phyloP scores from a whole-genome alignment of 2,113 vertebrate species.

The Grammomys dolichurus region DNA sequence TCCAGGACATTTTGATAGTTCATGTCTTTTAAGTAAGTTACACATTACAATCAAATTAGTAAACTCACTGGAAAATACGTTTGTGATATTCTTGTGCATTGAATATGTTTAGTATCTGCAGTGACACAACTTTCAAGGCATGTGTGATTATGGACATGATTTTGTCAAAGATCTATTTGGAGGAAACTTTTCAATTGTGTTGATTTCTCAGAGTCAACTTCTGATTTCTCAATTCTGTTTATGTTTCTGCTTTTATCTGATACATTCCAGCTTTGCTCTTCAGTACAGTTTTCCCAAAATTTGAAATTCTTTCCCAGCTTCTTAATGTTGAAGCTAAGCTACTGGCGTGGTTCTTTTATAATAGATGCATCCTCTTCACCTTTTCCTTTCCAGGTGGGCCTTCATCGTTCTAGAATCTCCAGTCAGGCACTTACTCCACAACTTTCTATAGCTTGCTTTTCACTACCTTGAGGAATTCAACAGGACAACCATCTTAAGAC shows the following conservation, averaged over 20 bases:
- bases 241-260: not conserved
- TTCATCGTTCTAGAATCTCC: not conserved
- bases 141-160: not conserved
- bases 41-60: not conserved
- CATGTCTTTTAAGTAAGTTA: not conserved
- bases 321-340: not conserved
- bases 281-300: not conserved
- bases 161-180: not conserved
- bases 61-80: not conserved
- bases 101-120: not conserved
- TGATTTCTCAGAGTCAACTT: not conserved
- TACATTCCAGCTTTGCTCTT: not conserved
- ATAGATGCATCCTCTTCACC: not conserved
- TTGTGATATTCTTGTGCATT: not conserved
- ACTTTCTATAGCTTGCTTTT: not conserved
- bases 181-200: not conserved
- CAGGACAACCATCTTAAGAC: not conserved
- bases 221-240: not conserved
- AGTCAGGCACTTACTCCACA: not conserved
- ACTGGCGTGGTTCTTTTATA: not conserved
- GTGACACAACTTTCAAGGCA: not conserved
- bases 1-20: not conserved
- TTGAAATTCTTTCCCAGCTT: not conserved
- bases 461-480: not conserved
- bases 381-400: not conserved